Base-by-base conservation (phyloP, 2,797 vertebrate species). In the Falco cherrug region DNA sequence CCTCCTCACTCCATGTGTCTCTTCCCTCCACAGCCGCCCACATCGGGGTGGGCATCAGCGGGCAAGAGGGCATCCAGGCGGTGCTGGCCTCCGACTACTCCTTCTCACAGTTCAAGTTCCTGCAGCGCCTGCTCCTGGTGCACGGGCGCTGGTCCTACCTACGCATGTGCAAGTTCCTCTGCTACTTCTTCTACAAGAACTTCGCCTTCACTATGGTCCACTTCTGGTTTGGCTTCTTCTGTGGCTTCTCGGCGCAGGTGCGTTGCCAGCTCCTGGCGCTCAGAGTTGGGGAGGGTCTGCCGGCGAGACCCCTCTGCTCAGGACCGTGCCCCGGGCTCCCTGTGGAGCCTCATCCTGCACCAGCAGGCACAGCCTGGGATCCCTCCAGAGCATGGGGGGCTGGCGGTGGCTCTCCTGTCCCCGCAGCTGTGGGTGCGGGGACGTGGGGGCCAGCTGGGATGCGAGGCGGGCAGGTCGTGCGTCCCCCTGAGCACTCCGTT, bases 171-270 rank as follows among this genome's bases (percentile, higher is more conserved):
- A 99, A 99, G 31, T 99, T 99, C 97, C 99, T 99, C 92, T 99
- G 99, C 96, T 99, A 99, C 93, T 99, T 99, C 98, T 99, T 99
- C 98, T 99, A 99, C 97, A 99, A 99, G 98, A 99, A 99, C 97
- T 99, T 99, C 3, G 99, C 99, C 93, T 99, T 99, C 98, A 99
- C 99, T 97, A 99, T 99, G 99, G 99, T 99, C 98, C 99, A 99
- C 97, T 99, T 99, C 98, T 99, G 99, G 99, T 99, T 99, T 16
- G 99, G 99, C 87, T 99, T 99, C 98, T 99, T 99, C 98, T 99
- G 99, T 1, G 99, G 99, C 84, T 99, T 99, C 97, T 99, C 99
- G 0, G 99, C 99, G 8, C 99, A 99, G 99, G 99, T 99, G 93
- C 0, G 22, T 21, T 16, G 19, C 39, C 15, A 45, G 29, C 22